Evolutionary conservation across 64 coral and sea anemone species (phyloP), one percentile per base, ranked within the genome.

Genomic region (Acropora tenuis): DNA sequence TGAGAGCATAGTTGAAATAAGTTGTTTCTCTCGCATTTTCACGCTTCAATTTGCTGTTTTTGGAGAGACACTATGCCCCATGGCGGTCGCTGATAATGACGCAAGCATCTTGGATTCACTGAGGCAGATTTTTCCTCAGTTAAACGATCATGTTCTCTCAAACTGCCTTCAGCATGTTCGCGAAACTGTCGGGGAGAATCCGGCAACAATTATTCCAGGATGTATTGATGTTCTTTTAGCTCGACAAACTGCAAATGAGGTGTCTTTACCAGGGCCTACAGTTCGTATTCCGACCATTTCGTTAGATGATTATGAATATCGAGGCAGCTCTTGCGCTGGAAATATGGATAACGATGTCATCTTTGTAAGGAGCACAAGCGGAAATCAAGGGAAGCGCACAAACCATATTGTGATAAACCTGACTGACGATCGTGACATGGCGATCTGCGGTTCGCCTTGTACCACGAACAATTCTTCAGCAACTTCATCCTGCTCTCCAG

Each of bases 71-170:
- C 43, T 69, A 12, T 41, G 6, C 4, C 3, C 78, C 59, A 92
- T 95, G 94, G 90, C 77, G 4, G 16, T 83, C 16, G 74, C 58
- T 20, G 85, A 92, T 49, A 87, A 89, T 19, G 87, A 73, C 2
- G 71, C 82, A 20, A 89, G 45, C 13, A 88, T 97, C 42, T 63
- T 94, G 74, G 84, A 94, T 77, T 75, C 89, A 20, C 68, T 97
- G 42, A 89, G 86, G 47, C 95, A 88, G 61, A 91, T 97, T 84
- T 97, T 97, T 82, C 95, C 95, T 48, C 95, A 94, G 49, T 19
- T 93, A 15, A 68, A 86, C 41, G 92, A 90, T 15, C 59, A 40
- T 12, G 60, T 75, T 58, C 53, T 97, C 2, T 43, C 83, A 5
- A 44, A 84, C 19, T 94, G 95, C 78, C 84, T 97, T 48, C 67